Evolutionary conservation across 1,140 invertebrate genomes (phyloP).

Genomic region (Drosophila kanapiae): DNA sequence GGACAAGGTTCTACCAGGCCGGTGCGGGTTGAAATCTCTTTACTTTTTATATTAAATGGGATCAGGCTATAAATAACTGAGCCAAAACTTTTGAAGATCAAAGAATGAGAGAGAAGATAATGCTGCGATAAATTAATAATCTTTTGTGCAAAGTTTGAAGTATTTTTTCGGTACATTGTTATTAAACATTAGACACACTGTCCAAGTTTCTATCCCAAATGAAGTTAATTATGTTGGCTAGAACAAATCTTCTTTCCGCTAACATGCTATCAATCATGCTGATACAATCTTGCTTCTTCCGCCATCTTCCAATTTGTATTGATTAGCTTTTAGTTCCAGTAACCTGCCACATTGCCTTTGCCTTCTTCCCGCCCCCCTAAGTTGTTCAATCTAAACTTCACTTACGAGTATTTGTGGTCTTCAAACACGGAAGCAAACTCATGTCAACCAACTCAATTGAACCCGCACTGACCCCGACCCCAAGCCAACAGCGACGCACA

Average conservation of each 20-base stretch:
- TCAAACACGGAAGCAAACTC: conserved; percentile 59
- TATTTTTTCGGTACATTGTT: no score
- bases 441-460: conserved; percentile 64
- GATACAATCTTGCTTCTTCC: neutral
- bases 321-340: conserved; percentile 21
- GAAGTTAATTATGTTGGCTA: neutral
- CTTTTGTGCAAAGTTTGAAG: neutral
- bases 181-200: no score
- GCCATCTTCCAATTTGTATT: conserved; percentile 11
- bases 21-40: neutral
- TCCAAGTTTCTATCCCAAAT: neutral
- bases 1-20: conserved; percentile 40
- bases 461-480: conserved; percentile 57
- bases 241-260: neutral
- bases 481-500: conserved; percentile 21
- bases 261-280: neutral
- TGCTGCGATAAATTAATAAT: neutral
- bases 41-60: conserved; percentile 1
- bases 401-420: conserved; percentile 42
- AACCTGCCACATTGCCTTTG: neutral
- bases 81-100: neutral
- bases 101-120: neutral
- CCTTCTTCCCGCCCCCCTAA: neutral
- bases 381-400: conserved; percentile 6
- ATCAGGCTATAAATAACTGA: neutral